Evolutionary conservation across 2,888 invertebrate species (phyloP).

Genomic region (Calameuta pallipes): DNA sequence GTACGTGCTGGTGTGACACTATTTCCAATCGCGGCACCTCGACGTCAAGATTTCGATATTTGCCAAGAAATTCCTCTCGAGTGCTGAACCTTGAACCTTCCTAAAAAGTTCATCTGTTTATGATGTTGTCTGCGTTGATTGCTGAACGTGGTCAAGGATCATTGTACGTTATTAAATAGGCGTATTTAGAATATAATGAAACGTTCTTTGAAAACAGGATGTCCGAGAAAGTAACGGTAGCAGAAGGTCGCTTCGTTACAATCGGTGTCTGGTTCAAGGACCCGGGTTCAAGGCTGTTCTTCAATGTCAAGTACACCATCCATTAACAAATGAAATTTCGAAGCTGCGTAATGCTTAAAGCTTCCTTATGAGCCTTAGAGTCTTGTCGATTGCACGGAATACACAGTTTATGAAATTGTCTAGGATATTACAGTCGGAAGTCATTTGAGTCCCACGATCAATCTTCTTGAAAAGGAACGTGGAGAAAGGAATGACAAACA

Average conservation of each 20-base stretch:
- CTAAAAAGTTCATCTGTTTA: neutral
- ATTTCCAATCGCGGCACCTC: constrained; percentile 3
- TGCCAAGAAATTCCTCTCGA: neutral
- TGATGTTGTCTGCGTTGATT: neutral
- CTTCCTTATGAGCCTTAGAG: neutral
- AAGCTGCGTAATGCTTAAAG: neutral
- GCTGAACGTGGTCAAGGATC: neutral
- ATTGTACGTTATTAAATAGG: neutral
- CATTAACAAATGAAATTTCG: neutral
- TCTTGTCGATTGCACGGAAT: neutral
- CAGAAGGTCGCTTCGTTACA: neutral
- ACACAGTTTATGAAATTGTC: neutral
- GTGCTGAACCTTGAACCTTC: neutral
- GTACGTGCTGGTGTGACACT: constrained; percentile 3
- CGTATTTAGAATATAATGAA: neutral
- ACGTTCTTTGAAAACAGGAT: neutral
- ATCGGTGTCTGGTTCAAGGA: neutral
- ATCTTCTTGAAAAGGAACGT: neutral
- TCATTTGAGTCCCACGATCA: neutral
- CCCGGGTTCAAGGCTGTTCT: neutral
- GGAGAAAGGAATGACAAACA: neutral
- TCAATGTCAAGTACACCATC: neutral
- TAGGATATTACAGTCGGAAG: neutral
- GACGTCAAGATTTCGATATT: neutral
- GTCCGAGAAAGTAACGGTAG: neutral